Base-by-base conservation (phyloP, 30 jellyfish, hydroid and myxozoan species). In the Aurelia aurita region DNA sequence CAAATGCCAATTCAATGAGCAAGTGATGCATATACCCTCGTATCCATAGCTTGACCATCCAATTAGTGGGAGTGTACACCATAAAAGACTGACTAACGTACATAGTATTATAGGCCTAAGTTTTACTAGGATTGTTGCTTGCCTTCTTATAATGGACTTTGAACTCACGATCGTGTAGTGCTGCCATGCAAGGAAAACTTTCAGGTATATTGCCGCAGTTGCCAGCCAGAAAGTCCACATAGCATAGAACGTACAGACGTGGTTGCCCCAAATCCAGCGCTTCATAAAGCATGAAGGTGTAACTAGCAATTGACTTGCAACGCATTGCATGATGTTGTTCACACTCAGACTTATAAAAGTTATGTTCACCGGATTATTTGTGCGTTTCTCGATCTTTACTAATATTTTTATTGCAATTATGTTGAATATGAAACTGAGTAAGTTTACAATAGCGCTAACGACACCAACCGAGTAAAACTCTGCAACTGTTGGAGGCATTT, bases 11-110 rank as follows among this genome's bases (percentile, higher is more conserved):
- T 58, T 77, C 51, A 77, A 29, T 10, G 88, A 77, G 61, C 88
- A 77, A 28, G 77, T 58, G 32, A 77, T 15, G 25, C 23, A 44
- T 15, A 77, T 23, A 9, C 88, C 88, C 69, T 77, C 88, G 1
- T 49, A 29, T 0, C 88, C 88, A 62, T 29, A 77, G 58, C 88
- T 77, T 5, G 88, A 59, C 88, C 88, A 77, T 58, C 88, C 88
- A 8, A 77, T 15, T 8, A 77, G 18, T 49, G 88, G 88, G 11
- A 60, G 69, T 27, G 44, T 59, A 67, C 88, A 77, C 88, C 88
- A 77, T 46, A 44, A 39, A 21, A 77, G 69, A 61, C 79, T 64
- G n/a, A 60, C 18, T 6, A 59, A 3, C 13, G 78, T 72, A 28
- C 88, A 77, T 5, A 34, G 39, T 1, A 46, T 14, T 5, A 13